phyloP scores from a whole-genome alignment of 35 echinoderm and acorn worm genomes.

The Anneissia japonica region DNA sequence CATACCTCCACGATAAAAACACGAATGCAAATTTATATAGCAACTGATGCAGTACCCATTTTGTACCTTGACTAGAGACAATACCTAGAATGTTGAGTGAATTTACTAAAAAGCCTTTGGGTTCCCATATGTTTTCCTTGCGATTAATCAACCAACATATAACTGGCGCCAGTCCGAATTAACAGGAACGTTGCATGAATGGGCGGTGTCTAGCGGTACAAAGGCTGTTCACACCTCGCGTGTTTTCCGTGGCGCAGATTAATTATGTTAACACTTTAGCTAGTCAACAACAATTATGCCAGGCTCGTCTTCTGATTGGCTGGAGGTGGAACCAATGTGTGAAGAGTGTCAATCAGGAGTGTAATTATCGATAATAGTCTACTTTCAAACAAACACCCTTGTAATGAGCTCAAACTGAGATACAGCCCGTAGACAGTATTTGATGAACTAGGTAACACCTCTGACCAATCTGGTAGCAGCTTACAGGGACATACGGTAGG shows the following conservation, averaged over 20 bases:
- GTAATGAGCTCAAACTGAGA: background rate
- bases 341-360: conserved; percentile 66
- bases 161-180: conserved; percentile 84
- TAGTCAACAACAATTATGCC: conserved; percentile 98
- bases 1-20: no score
- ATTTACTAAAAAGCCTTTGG: conserved; percentile 6
- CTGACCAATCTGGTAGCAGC: background rate
- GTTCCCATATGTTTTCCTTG: conserved; percentile 70
- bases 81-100: background rate
- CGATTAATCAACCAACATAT: conserved; percentile 65
- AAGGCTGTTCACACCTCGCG: conserved; percentile 90
- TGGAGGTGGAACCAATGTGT: conserved; percentile 40
- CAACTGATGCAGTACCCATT: background rate
- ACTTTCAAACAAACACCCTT: conserved; percentile 24
- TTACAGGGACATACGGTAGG: no score
- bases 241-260: conserved; percentile 92
- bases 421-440: background rate
- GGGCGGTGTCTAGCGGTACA: conserved; percentile 59
- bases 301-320: conserved; percentile 35
- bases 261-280: conserved; percentile 99
- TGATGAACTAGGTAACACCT: background rate
- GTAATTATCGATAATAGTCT: conserved; percentile 62
- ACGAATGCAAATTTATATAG: background rate
- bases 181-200: conserved; percentile 52
- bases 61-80: background rate